Percentiles rank a stretch among this genome's conserved stretches.
These are phyloP conservation scores for Halocynthia aurantium DNA, from an alignment of 23 tunicate genomes.

Conservation along the genomic window DNA sequence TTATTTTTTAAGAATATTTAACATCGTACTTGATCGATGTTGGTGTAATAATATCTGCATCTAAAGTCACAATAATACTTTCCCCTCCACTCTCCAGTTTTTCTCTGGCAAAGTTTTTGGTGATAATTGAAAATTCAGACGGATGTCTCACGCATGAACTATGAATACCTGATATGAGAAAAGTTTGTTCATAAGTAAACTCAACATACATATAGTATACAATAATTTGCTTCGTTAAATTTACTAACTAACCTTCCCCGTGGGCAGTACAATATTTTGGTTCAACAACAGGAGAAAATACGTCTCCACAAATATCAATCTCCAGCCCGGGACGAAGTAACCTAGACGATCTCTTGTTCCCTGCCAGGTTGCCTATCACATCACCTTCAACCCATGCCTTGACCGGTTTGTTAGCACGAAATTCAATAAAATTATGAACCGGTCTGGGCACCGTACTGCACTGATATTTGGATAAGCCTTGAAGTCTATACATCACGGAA, in stretches of 20 bases:
- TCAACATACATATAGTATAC: no score
- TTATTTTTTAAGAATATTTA: no score
- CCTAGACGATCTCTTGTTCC: slow-evolving; percentile 16
- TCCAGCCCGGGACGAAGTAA: slow-evolving; percentile 18
- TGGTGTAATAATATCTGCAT: slow-evolving; percentile 5
- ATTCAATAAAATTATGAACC: slow-evolving; percentile 17
- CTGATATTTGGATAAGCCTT: not conserved
- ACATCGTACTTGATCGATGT: not conserved
- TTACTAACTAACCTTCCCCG: not conserved
- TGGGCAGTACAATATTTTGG: slow-evolving; percentile 3
- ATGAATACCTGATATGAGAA: not conserved
- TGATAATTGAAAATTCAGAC: slow-evolving; percentile 13
- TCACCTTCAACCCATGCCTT: slow-evolving; percentile 27
- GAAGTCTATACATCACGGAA: slow-evolving; percentile 1
- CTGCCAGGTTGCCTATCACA: not conserved
- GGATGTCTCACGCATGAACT: slow-evolving; percentile 17
- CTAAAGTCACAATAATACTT: slow-evolving; percentile 2
- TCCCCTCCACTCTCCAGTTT: slow-evolving; percentile 16
- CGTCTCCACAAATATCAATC: slow-evolving; percentile 27
- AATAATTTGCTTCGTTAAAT: no score
- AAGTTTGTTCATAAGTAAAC: no score
- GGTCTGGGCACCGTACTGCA: not conserved
- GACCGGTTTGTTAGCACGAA: slow-evolving; percentile 18
- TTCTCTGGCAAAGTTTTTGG: slow-evolving; percentile 6
- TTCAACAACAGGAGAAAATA: slow-evolving; percentile 16